phyloP scores from a whole-genome alignment of 2,888 invertebrate species.

The Holacanthella duospinosa region DNA sequence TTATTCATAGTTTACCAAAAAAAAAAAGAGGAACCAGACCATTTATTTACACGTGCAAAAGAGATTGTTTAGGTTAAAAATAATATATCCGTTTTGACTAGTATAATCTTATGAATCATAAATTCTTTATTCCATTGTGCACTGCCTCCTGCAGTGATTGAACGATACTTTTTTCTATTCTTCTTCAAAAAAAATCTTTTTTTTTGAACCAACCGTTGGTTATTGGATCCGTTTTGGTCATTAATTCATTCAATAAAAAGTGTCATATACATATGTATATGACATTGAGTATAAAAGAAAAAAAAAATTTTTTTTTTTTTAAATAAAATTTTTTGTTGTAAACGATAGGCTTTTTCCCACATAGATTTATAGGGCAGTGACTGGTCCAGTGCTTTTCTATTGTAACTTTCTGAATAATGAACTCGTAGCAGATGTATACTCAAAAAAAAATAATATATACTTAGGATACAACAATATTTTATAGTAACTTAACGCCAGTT shows the following conservation, averaged over 20 bases:
- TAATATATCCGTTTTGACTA: no score
- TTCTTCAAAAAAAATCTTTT: no score
- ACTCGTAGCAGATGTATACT: not conserved
- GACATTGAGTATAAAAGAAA: not conserved
- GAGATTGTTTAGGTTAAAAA: not conserved
- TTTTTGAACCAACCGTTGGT: no score
- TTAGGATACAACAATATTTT: no score
- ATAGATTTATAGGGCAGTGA: not conserved
- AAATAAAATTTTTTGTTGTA: not conserved
- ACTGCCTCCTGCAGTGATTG: not conserved
- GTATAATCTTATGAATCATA: not conserved
- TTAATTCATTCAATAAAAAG: conserved; percentile 4
- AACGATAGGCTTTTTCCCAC: not conserved
- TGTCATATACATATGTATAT: not conserved
- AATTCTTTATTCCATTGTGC: not conserved
- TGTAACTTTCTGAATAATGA: not conserved
- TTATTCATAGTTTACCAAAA: no score
- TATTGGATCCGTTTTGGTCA: not conserved
- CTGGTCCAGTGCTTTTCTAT: not conserved
- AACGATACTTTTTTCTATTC: not conserved
- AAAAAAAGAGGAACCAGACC: no score
- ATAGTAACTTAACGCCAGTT: no score
- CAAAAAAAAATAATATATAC: not conserved
- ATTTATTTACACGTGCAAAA: no score
- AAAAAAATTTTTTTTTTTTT: not conserved